phyloP scores from a whole-genome alignment of 2,888 invertebrate species.

The Cecidostiba fungosa region DNA sequence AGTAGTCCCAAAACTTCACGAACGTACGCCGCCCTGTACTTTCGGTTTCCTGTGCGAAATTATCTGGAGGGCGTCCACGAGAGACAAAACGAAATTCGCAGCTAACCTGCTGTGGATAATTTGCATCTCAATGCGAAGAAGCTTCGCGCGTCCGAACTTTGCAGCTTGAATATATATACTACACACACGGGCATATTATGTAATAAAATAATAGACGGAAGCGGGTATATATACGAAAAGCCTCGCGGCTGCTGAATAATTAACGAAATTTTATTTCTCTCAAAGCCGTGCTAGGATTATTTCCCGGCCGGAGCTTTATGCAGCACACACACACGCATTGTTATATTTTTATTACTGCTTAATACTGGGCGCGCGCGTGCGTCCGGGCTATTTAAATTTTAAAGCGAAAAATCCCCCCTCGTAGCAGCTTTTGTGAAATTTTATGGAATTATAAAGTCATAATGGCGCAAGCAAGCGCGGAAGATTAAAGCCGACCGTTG shows the following conservation, averaged over 20 bases:
- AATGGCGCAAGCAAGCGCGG: not conserved
- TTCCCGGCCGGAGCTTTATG: not conserved
- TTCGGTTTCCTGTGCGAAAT: not conserved
- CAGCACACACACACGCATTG: not conserved
- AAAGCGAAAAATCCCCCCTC: not conserved
- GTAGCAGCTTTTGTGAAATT: not conserved
- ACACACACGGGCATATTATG: not conserved
- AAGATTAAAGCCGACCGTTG: not conserved
- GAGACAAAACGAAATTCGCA: not conserved
- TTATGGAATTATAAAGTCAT: slow-evolving; percentile 24
- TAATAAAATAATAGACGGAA: not conserved
- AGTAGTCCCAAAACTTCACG: not conserved
- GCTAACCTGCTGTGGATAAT: slow-evolving; percentile 8
- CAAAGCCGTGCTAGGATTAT: not conserved
- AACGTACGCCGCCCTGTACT: not conserved
- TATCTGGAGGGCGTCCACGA: not conserved
- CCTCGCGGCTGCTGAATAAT: not conserved
- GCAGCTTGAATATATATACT: not conserved
- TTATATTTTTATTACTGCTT: slow-evolving; percentile 1
- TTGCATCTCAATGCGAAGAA: not conserved
- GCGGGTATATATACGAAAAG: not conserved
- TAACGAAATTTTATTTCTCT: slow-evolving; percentile 1
- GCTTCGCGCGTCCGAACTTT: not conserved
- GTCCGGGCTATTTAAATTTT: slow-evolving; percentile 3
- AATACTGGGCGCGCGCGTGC: not conserved